Evolutionary conservation across 2,797 vertebrate species (phyloP), one percentile per base, ranked within the genome.

Genomic region (Cyclopterus lumpus): DNA sequence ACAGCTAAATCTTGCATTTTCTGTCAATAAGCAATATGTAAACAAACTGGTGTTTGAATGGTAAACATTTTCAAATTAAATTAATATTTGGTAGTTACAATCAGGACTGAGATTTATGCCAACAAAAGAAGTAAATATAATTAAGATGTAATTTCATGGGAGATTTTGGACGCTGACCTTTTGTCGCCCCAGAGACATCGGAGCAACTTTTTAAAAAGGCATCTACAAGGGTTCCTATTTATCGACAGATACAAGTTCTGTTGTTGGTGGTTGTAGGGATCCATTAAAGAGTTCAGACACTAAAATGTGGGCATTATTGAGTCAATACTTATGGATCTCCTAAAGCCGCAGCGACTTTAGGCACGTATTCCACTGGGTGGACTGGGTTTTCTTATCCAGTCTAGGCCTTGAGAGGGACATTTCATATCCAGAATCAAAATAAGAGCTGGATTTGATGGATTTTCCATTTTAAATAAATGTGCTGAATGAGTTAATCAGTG

Each of bases 401-500:
- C 38, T 20, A 42, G 32, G 51, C 15, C 20, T 63, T 57, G n/a
- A 34, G 10, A 34, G 6, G 26, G 14, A 75, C 16, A 8, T 36
- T 36, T 69, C 51, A 26, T 51, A 36, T 53, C 70, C 20, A 65
- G 9, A 59, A 38, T 34, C 20, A 46, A 26, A 32, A 42, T 22
- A 55, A 34, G 24, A 36, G 36, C 22, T 54, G 28, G 5, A 68
- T 24, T 9, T 46, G 55, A 66, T 54, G 38, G 30, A 67, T 30
- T 36, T 61, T 67, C 36, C 12, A 0, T 53, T 71, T 60, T 16
- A 60, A 71, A 64, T 18, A 36, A 60, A 51, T 34, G 62, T 53
- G 34, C 46, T 28, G 65, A 71, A 78, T 64, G 46, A 69, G 57
- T 53, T 79, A 40, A 80, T 71, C 67, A 67, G 67, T 14, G 58